Evolutionary conservation across 2,113 vertebrate species (phyloP).

Genomic region (Chlamydotis undulata): DNA sequence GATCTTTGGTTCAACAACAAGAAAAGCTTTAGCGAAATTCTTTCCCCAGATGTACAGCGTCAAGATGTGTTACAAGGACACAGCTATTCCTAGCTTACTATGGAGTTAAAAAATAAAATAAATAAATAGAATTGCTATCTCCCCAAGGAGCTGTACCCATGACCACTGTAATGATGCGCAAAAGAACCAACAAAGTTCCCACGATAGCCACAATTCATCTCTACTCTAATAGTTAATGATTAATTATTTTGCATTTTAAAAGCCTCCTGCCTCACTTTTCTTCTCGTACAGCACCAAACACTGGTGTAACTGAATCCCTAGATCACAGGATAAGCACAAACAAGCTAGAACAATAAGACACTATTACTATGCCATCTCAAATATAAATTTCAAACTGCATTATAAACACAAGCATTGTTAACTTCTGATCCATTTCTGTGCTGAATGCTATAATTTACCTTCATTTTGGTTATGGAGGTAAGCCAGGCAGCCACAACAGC

Average conservation of each 20-base stretch:
- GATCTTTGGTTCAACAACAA: too few species aligned
- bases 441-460: constrained; percentile 38
- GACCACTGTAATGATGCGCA: background rate
- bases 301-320: background rate
- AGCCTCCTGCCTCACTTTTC: background rate
- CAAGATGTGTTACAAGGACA: background rate
- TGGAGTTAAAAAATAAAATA: fast-evolving
- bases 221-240: background rate
- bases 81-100: background rate
- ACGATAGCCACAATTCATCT: background rate
- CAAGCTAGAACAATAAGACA: background rate
- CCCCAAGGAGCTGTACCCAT: background rate
- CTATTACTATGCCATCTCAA: background rate
- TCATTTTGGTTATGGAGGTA: constrained; percentile 39
- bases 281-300: background rate
- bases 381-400: background rate
- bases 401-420: constrained; percentile 27
- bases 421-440: constrained; percentile 26
- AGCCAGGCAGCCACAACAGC: constrained; percentile 46
- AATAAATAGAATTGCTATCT: background rate
- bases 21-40: background rate
- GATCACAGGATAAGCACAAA: background rate
- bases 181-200: background rate
- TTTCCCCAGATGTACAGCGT: background rate
- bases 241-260: background rate